Evolutionary conservation across 2,888 invertebrate species (phyloP), one percentile per base, ranked within the genome.

Genomic region (Aporophyla nigra): DNA sequence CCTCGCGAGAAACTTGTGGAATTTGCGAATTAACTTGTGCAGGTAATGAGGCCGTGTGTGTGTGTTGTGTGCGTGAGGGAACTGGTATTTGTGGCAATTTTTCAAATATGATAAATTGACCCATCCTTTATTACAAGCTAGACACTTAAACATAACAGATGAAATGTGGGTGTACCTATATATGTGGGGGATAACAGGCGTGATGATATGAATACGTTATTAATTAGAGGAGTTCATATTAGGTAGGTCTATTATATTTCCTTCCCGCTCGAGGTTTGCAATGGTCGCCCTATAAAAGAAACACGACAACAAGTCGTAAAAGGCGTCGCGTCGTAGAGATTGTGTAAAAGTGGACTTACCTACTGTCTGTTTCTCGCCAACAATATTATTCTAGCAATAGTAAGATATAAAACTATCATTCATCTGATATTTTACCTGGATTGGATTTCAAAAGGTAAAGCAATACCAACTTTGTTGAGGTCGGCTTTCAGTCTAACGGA

Each of bases 11-110:
- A 87, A 87, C 82, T 87, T 86, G 79, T 27, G 87, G 86, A 85
- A 87, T 87, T 87, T 87, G 59, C 71, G 88, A 86, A 87, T 87
- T 86, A 86, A 87, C 83, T 87, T 85, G 85, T 87, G 78, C 68
- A 79, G 79, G 84, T 87, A 87, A 87, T 87, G 85, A 87, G 85
- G 78, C 68, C 73, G 75, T 24, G 77, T 67, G 43, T 86, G 76
- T 76, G 71, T 73, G 76, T 43, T 59, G 56, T 68, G 53, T 76
- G 72, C 46, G 74, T 56, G 27, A 7, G 16, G 14, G 51, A 40
- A 51, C 43, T 19, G 54, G 27, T 51, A 14, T 40, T 71, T 53
- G 12, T 14, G 12, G 10, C n/a, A 4, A 46, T 62, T 62, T 33
- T 53, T 67, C 14, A 40, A 19, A 71, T 61, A 71, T 59, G 43